These are phyloP conservation scores for Oreocharis arfaki DNA, from an alignment of 2,113 vertebrate species.

Conservation along the genomic window DNA sequence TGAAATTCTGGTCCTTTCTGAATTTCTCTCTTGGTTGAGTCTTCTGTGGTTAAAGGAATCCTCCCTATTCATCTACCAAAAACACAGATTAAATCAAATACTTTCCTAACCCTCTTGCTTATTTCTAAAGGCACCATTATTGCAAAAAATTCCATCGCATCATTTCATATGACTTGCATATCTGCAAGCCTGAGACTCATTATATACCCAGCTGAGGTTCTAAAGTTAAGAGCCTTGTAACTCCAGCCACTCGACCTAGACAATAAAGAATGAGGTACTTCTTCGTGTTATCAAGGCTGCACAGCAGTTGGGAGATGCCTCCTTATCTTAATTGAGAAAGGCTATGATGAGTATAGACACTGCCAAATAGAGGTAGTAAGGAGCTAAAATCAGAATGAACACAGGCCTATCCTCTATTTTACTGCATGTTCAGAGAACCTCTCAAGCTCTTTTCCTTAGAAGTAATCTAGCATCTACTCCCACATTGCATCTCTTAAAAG, in stretches of 20 bases:
- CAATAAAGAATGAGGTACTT: neutral
- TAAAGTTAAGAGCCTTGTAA: neutral
- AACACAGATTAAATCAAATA: neutral
- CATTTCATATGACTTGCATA: neutral
- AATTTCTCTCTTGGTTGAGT: neutral
- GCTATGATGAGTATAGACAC: neutral
- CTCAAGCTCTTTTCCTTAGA: neutral
- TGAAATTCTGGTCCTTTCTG: neutral
- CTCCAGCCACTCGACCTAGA: neutral
- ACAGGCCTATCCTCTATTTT: neutral
- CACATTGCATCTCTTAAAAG: neutral
- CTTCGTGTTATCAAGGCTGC: neutral
- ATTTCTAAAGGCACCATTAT: neutral
- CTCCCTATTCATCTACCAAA: neutral
- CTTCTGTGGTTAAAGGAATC: neutral
- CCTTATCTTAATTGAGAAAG: neutral
- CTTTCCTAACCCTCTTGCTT: neutral
- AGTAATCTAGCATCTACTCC: neutral
- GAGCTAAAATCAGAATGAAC: neutral
- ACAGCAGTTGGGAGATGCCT: neutral
- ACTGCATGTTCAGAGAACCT: neutral
- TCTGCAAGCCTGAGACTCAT: neutral
- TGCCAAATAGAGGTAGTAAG: neutral
- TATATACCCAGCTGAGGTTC: neutral
- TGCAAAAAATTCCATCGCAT: neutral